Evolutionary conservation across 2,797 vertebrate species (phyloP), one percentile per base, ranked within the genome.

Genomic region (Antennarius maculatus): DNA sequence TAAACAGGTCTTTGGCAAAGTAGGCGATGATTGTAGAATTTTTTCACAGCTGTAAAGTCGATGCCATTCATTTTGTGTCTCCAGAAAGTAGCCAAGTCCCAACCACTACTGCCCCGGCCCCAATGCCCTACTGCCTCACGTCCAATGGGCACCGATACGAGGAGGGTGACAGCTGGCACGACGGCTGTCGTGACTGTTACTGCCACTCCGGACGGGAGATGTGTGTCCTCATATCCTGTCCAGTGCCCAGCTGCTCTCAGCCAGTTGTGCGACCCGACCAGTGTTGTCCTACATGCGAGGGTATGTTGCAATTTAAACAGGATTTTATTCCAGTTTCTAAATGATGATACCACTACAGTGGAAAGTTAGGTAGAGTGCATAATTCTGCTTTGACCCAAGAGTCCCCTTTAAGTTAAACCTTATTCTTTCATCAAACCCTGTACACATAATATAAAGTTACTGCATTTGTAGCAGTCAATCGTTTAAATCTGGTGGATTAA

Each of bases 151-250:
- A 83, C 11, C 88, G 77, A 2, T 92, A 93, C 15, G 81, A 94
- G 76, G 92, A 94, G 46, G 93, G 92, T 0, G 87, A 92, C 28
- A 79, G 86, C 69, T 95, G 94, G 94, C 93, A 95, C 2, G 94
- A 95, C 0, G 94, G 94, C 60, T 95, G 94, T 9, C 87, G 94
- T 0, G 93, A 95, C 86, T 95, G 94, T 74, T 94, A 89, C 86
- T 95, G 94, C 79, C 89, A 94, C 45, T 82, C 80, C 0, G 93
- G 92, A 4, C 86, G 91, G n/a, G 94, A 95, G 86, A 95, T 95
- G 94, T 95, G 94, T 37, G 92, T 94, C 18, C 90, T 95, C 75
- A 95, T 95, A 70, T 91, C 93, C 59, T 95, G 94, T 61, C 86
- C 92, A 0, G 90, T 91, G 43, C 94, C 94, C 66, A 88, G 81